phyloP scores from a whole-genome alignment of 1,140 invertebrate species.

The Scaptodrosophila lebanonensis region DNA sequence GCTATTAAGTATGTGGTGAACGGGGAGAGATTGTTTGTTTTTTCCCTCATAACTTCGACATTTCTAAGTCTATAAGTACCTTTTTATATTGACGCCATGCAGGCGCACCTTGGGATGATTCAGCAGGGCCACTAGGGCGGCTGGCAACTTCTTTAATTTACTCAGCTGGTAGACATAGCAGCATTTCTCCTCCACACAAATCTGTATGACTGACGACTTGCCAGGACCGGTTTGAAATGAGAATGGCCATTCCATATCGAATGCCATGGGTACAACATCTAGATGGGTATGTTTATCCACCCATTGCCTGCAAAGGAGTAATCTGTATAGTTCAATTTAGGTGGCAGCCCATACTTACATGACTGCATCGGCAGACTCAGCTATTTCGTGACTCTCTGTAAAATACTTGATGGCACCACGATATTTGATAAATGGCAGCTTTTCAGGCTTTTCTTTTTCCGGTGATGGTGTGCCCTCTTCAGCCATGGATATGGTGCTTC shows the following conservation, averaged over 20 bases:
- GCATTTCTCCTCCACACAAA: slow-evolving; percentile 78
- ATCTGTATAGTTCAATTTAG: background rate
- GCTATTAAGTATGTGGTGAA: background rate
- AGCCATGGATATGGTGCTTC: slow-evolving; percentile 60
- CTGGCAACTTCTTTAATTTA: slow-evolving; percentile 79
- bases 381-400: slow-evolving; percentile 78
- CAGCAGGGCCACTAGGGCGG: slow-evolving; percentile 78
- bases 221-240: slow-evolving; percentile 80
- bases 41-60: too few species aligned
- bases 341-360: slow-evolving; percentile 76
- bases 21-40: too few species aligned
- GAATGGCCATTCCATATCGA: slow-evolving; percentile 83
- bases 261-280: slow-evolving; percentile 79
- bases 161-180: slow-evolving; percentile 81
- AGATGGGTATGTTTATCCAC: slow-evolving; percentile 72
- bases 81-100: slow-evolving; percentile 82
- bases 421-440: slow-evolving; percentile 77
- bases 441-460: slow-evolving; percentile 41
- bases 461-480: slow-evolving; percentile 48
- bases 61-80: slow-evolving; percentile 78
- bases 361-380: slow-evolving; percentile 78
- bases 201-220: slow-evolving; percentile 81
- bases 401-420: slow-evolving; percentile 78
- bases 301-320: slow-evolving; percentile 70
- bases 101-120: slow-evolving; percentile 80